Conservation (phyloP, 1,140 invertebrate species). For the Cyphomyrmex costatus region DNA sequence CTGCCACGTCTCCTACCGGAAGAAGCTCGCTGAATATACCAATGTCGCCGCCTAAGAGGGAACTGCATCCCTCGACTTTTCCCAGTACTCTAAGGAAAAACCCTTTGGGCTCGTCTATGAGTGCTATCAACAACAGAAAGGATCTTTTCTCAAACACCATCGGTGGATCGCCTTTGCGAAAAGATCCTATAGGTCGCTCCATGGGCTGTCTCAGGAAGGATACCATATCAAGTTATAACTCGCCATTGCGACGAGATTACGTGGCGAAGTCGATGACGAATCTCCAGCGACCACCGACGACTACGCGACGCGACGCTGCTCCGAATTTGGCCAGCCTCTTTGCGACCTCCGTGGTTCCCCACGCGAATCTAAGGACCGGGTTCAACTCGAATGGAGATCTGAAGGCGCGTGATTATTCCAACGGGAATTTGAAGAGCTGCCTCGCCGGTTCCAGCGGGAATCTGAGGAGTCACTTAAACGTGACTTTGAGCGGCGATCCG, state of each 20-base stretch:
- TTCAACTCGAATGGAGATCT: conserved; percentile 64
- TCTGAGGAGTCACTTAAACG: conserved; percentile 81
- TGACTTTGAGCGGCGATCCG: conserved; percentile 83
- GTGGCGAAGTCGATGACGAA: conserved; percentile 84
- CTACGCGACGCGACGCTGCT: conserved; percentile 77
- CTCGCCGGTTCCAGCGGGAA: conserved; percentile 82
- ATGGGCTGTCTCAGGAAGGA: conserved; percentile 87
- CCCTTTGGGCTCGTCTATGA: conserved; percentile 87
- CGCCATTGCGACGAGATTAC: conserved; percentile 86
- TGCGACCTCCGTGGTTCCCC: conserved; percentile 71
- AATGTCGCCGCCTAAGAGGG: conserved; percentile 87
- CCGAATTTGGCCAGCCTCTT: conserved; percentile 77
- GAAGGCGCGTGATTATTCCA: conserved; percentile 74
- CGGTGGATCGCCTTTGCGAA: conserved; percentile 71
- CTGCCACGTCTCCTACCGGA: conserved; percentile 80
- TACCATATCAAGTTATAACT: conserved; percentile 83
- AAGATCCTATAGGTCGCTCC: conserved; percentile 81
- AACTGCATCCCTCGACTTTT: conserved; percentile 90
- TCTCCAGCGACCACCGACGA: conserved; percentile 78
- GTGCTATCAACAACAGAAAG: conserved; percentile 81
- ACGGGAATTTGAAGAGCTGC: conserved; percentile 81
- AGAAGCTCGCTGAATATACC: conserved; percentile 88
- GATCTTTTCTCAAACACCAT: conserved; percentile 77
- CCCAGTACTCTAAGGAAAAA: conserved; percentile 89
- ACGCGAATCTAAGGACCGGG: conserved; percentile 37